Conservation (phyloP, 2,113 vertebrate genomes). For the Solenodon paradoxus region DNA sequence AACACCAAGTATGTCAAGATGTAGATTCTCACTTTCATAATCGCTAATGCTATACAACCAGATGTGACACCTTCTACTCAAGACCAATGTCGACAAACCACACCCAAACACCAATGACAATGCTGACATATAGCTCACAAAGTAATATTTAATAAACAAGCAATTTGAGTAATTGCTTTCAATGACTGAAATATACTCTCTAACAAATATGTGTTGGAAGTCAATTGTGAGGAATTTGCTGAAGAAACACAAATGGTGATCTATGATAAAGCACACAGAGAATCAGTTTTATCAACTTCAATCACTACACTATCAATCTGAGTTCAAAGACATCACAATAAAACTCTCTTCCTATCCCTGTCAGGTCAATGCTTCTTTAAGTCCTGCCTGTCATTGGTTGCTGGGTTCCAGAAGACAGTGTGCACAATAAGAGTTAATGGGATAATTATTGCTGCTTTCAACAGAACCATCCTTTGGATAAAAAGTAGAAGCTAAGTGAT, state of each 20-base stretch:
- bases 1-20: background rate
- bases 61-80: too few relatives aligned
- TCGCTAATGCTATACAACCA: too few relatives aligned
- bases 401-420: background rate
- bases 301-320: accelerated
- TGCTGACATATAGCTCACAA: background rate
- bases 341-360: background rate
- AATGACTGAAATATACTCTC: background rate
- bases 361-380: accelerated
- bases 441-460: background rate
- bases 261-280: background rate
- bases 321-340: accelerated
- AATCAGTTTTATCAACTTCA: background rate
- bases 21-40: background rate
- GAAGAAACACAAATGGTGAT: too few relatives aligned
- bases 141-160: background rate
- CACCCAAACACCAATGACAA: background rate
- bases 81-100: background rate
- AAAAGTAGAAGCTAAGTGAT: accelerated
- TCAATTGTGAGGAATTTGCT: background rate
- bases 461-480: accelerated
- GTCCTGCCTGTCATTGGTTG: accelerated
- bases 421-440: too few relatives aligned
- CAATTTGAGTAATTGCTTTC: background rate
- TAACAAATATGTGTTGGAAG: background rate